Evolutionary conservation across 2,797 vertebrate genomes (phyloP).

Genomic region (Huso huso): DNA sequence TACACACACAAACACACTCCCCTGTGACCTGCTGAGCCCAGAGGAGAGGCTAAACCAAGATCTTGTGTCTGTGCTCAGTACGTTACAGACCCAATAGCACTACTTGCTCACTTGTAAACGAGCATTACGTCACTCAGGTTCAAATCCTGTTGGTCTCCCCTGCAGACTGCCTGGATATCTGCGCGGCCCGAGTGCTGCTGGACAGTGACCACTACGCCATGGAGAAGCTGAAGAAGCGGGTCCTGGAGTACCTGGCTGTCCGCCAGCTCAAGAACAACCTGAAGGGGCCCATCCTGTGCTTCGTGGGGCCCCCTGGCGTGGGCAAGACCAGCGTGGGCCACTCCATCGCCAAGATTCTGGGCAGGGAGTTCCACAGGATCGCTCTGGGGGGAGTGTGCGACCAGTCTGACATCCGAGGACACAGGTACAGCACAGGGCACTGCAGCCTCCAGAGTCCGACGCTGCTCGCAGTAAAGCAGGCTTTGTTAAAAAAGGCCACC

Average conservation of each 20-base stretch:
- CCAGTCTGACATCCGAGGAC: conserved; percentile 92
- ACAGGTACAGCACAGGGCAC: conserved; percentile 63
- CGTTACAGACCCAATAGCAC: too few relatives aligned
- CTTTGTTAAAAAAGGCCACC: too few relatives aligned
- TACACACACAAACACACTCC: background rate
- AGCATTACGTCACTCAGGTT: background rate
- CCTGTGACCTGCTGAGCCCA: too few relatives aligned
- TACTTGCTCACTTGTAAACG: background rate
- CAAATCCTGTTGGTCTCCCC: background rate
- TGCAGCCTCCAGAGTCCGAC: too few relatives aligned
- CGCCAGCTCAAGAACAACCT: conserved; percentile 84
- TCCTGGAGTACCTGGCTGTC: conserved; percentile 92
- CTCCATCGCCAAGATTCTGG: conserved; percentile 86
- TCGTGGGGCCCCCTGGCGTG: conserved; percentile 91
- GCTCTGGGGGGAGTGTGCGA: conserved; percentile 90
- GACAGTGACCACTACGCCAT: conserved; percentile 95
- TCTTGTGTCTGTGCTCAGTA: too few relatives aligned
- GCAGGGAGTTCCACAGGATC: conserved; percentile 92
- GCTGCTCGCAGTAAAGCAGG: too few relatives aligned
- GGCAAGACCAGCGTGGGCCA: conserved; percentile 97
- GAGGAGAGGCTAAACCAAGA: too few relatives aligned
- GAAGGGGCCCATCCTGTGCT: conserved; percentile 94
- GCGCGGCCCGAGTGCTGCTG: conserved; percentile 75
- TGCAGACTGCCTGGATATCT: conserved; percentile 86
- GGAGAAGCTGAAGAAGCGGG: conserved; percentile 89